Conservation (phyloP, 2,888 invertebrate genomes). For the Stratiomys singularior region DNA sequence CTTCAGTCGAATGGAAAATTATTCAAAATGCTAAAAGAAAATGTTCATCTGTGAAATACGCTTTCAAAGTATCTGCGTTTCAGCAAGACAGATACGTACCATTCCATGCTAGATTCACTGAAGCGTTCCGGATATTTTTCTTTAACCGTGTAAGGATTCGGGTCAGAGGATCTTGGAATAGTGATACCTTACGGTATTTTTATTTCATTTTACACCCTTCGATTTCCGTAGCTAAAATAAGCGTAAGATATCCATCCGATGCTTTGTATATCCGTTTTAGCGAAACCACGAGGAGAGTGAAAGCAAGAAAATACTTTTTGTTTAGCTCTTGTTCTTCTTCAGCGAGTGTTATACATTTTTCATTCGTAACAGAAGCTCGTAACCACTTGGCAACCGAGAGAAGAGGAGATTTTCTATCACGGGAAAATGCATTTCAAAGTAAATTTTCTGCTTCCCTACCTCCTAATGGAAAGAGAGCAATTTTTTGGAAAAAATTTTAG, state of each 20-base stretch:
- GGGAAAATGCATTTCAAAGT: no score
- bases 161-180: background rate
- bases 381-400: no score
- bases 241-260: background rate
- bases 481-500: no score
- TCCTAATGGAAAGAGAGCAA: no score
- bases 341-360: no score
- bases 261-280: no score
- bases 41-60: background rate
- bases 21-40: background rate
- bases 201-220: background rate
- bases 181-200: background rate
- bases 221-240: background rate
- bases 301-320: no score
- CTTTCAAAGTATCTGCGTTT: background rate
- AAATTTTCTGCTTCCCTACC: no score
- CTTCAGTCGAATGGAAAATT: background rate
- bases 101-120: background rate
- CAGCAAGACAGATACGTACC: background rate
- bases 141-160: background rate
- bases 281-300: no score
- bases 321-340: no score
- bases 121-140: background rate
- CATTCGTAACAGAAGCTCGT: no score
- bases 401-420: no score